phyloP scores from a whole-genome alignment of 2,797 vertebrate genomes.

The Serranus cabrilla region DNA sequence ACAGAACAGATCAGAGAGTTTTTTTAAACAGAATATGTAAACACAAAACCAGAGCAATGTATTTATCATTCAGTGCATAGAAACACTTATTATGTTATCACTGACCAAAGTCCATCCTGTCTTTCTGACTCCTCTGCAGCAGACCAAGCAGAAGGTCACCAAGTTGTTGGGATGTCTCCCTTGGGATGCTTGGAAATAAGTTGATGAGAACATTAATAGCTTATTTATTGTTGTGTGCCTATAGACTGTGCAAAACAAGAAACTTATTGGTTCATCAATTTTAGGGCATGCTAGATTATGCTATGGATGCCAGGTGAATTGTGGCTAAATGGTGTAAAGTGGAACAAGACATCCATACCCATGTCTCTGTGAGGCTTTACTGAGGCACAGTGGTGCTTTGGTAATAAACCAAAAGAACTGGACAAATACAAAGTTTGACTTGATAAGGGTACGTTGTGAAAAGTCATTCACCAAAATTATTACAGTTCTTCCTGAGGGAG shows the following conservation, averaged over 20 bases:
- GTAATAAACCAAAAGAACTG: not conserved
- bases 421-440: not conserved
- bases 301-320: not conserved
- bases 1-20: not conserved
- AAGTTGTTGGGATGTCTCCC: slow-evolving; percentile 94
- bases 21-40: not conserved
- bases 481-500: not conserved
- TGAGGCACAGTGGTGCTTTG: not conserved
- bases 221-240: not conserved
- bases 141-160: slow-evolving; percentile 92
- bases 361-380: not conserved
- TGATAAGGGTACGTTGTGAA: not conserved
- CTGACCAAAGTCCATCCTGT: slow-evolving; percentile 97
- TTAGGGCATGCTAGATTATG: not conserved
- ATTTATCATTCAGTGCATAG: not conserved
- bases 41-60: not conserved
- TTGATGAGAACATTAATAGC: slow-evolving; percentile 14
- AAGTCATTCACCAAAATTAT: not conserved
- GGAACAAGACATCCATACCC: not conserved
- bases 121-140: slow-evolving; percentile 97
- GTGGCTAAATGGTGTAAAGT: not conserved
- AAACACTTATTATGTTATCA: slow-evolving; percentile 23
- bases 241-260: not conserved
- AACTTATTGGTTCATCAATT: not conserved
- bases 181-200: slow-evolving; percentile 89